phyloP scores from a whole-genome alignment of 2,797 vertebrate genomes.

The Pseudotriccus pelzelni region DNA sequence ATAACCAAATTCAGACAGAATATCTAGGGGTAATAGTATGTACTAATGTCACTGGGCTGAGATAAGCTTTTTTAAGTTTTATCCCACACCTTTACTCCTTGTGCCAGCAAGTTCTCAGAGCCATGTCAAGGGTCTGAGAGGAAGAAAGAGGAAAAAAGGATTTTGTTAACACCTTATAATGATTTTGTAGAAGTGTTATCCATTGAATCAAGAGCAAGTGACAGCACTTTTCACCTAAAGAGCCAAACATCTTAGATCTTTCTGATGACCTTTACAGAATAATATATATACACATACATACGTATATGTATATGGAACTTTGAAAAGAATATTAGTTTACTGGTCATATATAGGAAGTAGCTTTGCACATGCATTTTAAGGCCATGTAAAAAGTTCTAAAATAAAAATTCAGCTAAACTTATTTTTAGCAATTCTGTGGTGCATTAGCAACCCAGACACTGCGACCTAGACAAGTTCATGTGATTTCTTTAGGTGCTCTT shows the following conservation, averaged over 20 bases:
- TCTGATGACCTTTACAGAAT: neutral
- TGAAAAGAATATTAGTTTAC: neutral
- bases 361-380: neutral
- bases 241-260: neutral
- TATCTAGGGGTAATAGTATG: neutral
- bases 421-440: neutral
- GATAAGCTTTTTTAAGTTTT: neutral
- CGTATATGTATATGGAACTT: neutral
- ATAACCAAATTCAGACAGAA: neutral
- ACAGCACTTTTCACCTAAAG: neutral
- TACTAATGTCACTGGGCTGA: neutral
- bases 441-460: neutral
- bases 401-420: neutral
- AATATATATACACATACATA: neutral
- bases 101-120: neutral
- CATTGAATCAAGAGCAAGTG: neutral
- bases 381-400: neutral
- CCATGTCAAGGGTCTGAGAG: neutral
- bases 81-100: neutral
- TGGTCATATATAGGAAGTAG: neutral
- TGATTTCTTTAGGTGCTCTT: neutral
- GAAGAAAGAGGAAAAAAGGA: neutral
- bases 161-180: neutral
- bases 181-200: neutral
- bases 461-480: accelerated